Base-by-base conservation (phyloP, 2,797 vertebrate species). In the Peromyscus aztecus region DNA sequence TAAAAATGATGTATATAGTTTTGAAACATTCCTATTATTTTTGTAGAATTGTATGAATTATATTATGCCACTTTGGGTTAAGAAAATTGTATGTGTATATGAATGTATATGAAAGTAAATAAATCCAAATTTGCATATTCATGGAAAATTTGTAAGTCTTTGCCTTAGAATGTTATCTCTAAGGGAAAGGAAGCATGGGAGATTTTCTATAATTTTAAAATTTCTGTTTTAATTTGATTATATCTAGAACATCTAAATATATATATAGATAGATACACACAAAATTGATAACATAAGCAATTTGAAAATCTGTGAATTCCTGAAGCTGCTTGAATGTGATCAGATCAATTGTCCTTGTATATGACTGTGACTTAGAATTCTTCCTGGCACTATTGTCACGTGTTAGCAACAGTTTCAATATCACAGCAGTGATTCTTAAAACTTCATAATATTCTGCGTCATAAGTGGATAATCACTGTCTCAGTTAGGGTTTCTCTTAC, bases 41-140 rank as follows among this genome's bases (percentile, higher is more conserved):
- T 94, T 93, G 3, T 46, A 86, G n/a, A 96, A 78, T 12, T 78
- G 2, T 63, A 90, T 17, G 49, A 75, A 57, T 89, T 94, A 77
- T 31, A 55, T 93, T 76, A 83, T 76, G 29, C 14, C 7, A 71
- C 76, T 86, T 95, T 96, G 94, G 40, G 67, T 95, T 94, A 90
- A 90, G 49, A 52, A 90, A 92, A 94, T 82, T 19, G 1, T 34
- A 61, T 57, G 21, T 49, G 29, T 61, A 3, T 86, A 5, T 63
- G 9, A 82, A 6, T 89, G 6, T 88, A 9, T 83, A 2, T 88
- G 3, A 57, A 23, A 52, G 2, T 84, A 52, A 55, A 46, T n/a
- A 11, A 61, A 3, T 81, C 31, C 94, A 96, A 80, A 94, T 94
- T 40, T 91, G 52, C 78, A 43, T 87, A 88, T 81, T 69, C 52